Conservation (phyloP, 2,888 invertebrate genomes). For the Mimas tiliae region DNA sequence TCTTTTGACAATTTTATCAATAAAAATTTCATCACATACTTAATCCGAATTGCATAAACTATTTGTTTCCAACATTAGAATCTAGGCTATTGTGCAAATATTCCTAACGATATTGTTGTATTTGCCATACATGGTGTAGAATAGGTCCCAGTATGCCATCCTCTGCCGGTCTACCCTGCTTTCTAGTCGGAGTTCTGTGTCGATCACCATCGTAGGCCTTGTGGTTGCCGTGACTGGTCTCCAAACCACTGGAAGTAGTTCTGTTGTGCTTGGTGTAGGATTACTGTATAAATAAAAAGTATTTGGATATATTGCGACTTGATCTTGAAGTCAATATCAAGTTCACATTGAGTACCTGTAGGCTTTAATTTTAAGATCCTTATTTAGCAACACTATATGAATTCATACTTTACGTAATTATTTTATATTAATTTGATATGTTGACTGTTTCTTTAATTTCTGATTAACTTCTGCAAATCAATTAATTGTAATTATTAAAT, state of each 20-base stretch:
- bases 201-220: slow-evolving; percentile 67
- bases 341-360: too few species aligned
- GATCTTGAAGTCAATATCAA: too few species aligned
- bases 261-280: slow-evolving; percentile 60
- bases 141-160: slow-evolving; percentile 78
- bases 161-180: slow-evolving; percentile 62
- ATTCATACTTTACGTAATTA: too few species aligned
- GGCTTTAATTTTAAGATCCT: too few species aligned
- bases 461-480: too few species aligned
- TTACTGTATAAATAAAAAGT: slow-evolving; percentile 54
- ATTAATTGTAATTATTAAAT: too few species aligned
- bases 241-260: slow-evolving; percentile 64
- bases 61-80: neutral
- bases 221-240: slow-evolving; percentile 50
- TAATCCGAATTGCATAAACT: slow-evolving; percentile 9
- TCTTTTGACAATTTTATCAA: slow-evolving; percentile 20
- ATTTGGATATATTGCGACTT: too few species aligned
- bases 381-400: too few species aligned
- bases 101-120: slow-evolving; percentile 56
- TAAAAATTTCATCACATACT: slow-evolving; percentile 13
- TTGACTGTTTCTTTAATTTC: too few species aligned
- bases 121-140: slow-evolving; percentile 64
- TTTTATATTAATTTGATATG: too few species aligned
- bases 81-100: slow-evolving; percentile 20
- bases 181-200: slow-evolving; percentile 56